Conservation (phyloP, 2,888 invertebrate species). For the Gymnoscelis rufifasciata region DNA sequence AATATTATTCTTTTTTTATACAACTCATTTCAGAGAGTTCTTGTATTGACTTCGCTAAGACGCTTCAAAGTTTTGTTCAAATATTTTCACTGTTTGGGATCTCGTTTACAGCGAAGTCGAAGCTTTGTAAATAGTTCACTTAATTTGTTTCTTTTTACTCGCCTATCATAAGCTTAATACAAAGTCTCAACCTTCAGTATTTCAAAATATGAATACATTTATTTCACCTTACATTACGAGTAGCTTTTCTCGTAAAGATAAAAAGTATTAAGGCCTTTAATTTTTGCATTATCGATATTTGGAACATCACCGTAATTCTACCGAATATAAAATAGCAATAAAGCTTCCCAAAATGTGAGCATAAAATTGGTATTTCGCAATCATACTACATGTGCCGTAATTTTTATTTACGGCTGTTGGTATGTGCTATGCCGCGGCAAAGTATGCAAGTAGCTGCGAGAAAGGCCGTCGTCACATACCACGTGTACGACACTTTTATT, state of each 20-base stretch:
- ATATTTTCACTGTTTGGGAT: conserved; percentile 29
- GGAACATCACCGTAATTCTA: conserved; percentile 18
- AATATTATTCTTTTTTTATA: conserved; percentile 56
- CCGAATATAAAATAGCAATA: conserved; percentile 17
- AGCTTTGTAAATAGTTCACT: conserved; percentile 30
- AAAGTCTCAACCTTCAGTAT: conserved; percentile 7
- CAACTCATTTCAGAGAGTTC: conserved; percentile 37
- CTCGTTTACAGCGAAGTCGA: conserved; percentile 27
- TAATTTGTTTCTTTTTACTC: conserved; percentile 23
- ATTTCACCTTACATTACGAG: background rate
- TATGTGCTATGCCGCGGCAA: conserved; percentile 8
- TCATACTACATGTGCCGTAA: conserved; percentile 19
- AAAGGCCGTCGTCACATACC: conserved; percentile 27
- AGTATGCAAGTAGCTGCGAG: conserved; percentile 29
- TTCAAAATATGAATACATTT: conserved; percentile 1
- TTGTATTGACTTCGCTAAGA: conserved; percentile 32
- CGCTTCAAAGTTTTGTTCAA: conserved; percentile 29
- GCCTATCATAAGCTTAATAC: conserved; percentile 17
- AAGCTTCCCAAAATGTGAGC: conserved; percentile 20
- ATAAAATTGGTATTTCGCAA: conserved; percentile 20
- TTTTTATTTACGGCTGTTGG: conserved; percentile 17
- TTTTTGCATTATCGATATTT: conserved; percentile 11
- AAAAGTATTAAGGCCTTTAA: conserved; percentile 1
- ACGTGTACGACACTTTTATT: conserved; percentile 51
- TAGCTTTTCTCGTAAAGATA: background rate